Conservation (phyloP, 2,888 invertebrate species). For the Mystacides longicornis region DNA sequence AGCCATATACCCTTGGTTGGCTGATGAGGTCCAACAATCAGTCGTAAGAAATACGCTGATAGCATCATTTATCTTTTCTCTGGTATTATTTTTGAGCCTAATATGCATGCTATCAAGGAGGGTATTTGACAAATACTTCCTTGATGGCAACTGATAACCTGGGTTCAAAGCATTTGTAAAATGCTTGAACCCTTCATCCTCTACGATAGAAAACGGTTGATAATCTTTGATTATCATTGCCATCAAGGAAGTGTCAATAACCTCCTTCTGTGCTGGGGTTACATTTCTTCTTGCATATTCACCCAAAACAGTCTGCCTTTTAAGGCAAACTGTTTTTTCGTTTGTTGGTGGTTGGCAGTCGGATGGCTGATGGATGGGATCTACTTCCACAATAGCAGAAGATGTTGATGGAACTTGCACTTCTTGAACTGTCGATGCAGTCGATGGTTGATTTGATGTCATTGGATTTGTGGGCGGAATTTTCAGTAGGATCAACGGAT, state of each 20-base stretch:
- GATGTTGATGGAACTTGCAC: background rate
- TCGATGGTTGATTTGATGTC: background rate
- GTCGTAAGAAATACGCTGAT: background rate
- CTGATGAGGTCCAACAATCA: background rate
- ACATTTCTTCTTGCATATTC: background rate
- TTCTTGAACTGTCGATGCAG: background rate
- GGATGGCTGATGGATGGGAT: too few relatives aligned
- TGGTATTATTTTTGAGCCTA: background rate
- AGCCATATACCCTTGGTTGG: background rate
- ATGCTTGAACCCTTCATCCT: background rate
- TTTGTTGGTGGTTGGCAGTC: too few relatives aligned
- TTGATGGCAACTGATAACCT: conserved; percentile 1
- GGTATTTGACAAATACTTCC: background rate
- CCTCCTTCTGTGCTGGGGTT: background rate
- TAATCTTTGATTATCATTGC: conserved; percentile 1
- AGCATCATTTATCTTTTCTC: background rate
- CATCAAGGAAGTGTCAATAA: background rate
- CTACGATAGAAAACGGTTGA: background rate
- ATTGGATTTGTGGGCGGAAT: too few relatives aligned
- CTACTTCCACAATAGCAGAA: background rate
- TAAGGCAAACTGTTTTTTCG: too few relatives aligned
- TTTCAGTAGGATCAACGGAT: background rate
- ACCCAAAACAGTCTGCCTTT: conserved; percentile 3
- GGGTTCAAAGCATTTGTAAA: conserved; percentile 1
- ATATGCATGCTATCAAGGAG: background rate